These are phyloP conservation scores for Zaprionus tsacasi DNA, from an alignment of 1,140 invertebrate species.

Conservation along the genomic window DNA sequence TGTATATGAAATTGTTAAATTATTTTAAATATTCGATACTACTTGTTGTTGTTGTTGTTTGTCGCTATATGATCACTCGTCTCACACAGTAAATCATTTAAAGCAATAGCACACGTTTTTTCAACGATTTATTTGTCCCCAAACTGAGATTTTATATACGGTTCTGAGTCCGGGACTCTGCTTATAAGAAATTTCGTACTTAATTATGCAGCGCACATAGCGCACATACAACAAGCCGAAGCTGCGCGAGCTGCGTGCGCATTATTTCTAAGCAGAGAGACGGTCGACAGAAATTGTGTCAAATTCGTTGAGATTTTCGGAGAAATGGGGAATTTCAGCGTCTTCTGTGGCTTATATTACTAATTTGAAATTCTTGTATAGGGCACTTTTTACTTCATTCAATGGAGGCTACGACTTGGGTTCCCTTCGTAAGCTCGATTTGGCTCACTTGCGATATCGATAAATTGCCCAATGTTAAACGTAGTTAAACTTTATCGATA, in stretches of 20 bases:
- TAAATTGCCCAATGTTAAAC: not conserved
- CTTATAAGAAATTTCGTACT: constrained; percentile 24
- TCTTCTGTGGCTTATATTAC: not conserved
- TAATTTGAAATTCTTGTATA: not conserved
- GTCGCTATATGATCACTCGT: constrained; percentile 43
- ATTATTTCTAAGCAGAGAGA: constrained; percentile 47
- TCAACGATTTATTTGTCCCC: constrained; percentile 39
- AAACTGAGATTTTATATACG: constrained; percentile 34
- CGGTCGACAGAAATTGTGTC: constrained; percentile 46
- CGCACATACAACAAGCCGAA: constrained; percentile 23
- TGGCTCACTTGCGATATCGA: not conserved
- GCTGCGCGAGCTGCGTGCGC: constrained; percentile 44
- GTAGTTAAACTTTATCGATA: not conserved
- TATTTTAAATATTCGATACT: constrained; percentile 18
- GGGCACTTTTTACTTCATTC: not conserved
- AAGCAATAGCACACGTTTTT: constrained; percentile 41
- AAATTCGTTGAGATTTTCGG: constrained; percentile 24
- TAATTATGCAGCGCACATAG: constrained; percentile 51
- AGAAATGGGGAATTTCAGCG: not conserved
- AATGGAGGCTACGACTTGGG: no score
- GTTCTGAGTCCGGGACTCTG: not conserved
- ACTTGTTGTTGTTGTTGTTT: constrained; percentile 4
- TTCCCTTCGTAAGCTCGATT: not conserved
- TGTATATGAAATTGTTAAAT: no score
- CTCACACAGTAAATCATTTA: constrained; percentile 54